Evolutionary conservation across 2,888 invertebrate genomes (phyloP).

Genomic region (Sepiola atlantica): DNA sequence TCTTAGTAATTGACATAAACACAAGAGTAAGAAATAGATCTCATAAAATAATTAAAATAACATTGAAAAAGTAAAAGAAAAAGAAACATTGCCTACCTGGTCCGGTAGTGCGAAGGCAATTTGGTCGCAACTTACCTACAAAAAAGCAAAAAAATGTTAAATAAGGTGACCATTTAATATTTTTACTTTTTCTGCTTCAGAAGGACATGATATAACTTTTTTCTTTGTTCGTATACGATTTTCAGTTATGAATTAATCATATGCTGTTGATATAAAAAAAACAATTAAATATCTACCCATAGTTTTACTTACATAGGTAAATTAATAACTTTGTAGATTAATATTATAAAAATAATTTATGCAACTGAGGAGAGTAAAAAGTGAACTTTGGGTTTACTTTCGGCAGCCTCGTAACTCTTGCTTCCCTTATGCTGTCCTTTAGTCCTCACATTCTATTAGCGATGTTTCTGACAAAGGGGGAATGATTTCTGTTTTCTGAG

Average conservation of each 20-base stretch:
- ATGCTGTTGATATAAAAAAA: slow-evolving; percentile 16
- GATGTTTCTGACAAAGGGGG: too few relatives aligned
- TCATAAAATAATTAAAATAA: not conserved
- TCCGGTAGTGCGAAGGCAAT: slow-evolving; percentile 1
- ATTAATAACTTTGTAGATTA: not conserved
- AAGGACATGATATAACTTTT: too few relatives aligned
- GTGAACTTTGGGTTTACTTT: too few relatives aligned
- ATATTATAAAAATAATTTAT: not conserved
- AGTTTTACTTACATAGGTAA: not conserved
- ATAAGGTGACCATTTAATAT: not conserved
- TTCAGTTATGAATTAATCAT: not conserved
- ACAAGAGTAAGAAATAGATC: not conserved
- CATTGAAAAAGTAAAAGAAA: not conserved
- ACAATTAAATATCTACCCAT: not conserved
- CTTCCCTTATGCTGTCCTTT: too few relatives aligned
- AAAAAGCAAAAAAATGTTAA: slow-evolving; percentile 13
- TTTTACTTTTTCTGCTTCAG: not conserved
- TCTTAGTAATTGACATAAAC: not conserved
- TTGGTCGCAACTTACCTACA: slow-evolving; percentile 32
- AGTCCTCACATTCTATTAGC: too few relatives aligned
- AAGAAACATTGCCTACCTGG: slow-evolving; percentile 1
- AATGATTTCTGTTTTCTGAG: too few relatives aligned
- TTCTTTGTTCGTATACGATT: not conserved
- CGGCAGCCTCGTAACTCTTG: too few relatives aligned
- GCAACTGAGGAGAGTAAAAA: too few relatives aligned